Evolutionary conservation across 2,888 invertebrate species (phyloP).

Genomic region (Oegoconia quadripuncta): DNA sequence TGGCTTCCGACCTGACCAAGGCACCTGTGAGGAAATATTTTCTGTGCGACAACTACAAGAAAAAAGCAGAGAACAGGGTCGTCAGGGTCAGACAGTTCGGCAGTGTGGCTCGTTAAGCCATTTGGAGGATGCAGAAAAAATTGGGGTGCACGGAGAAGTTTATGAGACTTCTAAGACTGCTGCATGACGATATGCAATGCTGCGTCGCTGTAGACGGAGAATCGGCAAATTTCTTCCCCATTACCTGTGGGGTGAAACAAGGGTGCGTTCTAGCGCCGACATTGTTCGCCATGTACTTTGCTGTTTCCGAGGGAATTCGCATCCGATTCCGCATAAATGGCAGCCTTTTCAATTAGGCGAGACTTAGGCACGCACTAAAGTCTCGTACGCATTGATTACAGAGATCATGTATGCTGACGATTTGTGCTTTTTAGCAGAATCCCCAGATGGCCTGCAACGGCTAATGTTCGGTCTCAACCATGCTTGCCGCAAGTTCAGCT

Average conservation of each 20-base stretch:
- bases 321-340: slow-evolving; percentile 13
- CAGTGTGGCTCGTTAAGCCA: slow-evolving; percentile 14
- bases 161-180: slow-evolving; percentile 3
- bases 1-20: slow-evolving; percentile 17
- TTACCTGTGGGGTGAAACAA: slow-evolving; percentile 19
- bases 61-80: slow-evolving; percentile 10
- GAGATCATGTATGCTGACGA: too few species aligned
- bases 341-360: slow-evolving; percentile 7
- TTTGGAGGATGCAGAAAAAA: slow-evolving; percentile 6
- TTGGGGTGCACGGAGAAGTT: slow-evolving; percentile 11
- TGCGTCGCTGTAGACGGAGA: slow-evolving; percentile 13
- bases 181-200: slow-evolving; percentile 10
- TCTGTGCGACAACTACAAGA: slow-evolving; percentile 8
- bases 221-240: slow-evolving; percentile 10
- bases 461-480: too few species aligned
- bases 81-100: slow-evolving; percentile 12
- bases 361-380: too few species aligned
- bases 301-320: slow-evolving; percentile 5
- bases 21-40: slow-evolving; percentile 16
- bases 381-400: too few species aligned
- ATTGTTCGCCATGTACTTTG: slow-evolving; percentile 11
- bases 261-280: slow-evolving; percentile 15
- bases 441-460: too few species aligned
- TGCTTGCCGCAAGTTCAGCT: too few species aligned
- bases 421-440: too few species aligned